Evolutionary conservation across 2,113 vertebrate genomes (phyloP), one percentile per base, ranked within the genome.

Genomic region (Phaetusa simplex): DNA sequence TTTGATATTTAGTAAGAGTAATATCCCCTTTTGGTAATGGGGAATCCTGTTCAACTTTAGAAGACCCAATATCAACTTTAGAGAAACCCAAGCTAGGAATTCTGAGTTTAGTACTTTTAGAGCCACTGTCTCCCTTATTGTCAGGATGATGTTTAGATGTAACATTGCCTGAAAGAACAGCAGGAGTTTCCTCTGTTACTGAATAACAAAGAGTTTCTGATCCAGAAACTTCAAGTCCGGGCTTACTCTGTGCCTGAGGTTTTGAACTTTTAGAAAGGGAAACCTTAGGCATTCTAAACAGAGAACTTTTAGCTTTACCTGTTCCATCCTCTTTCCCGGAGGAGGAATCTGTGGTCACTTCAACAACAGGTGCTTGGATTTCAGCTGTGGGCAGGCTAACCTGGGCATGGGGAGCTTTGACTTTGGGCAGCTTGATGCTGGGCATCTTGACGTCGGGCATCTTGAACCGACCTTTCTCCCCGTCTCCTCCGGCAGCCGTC

Each of bases 351-450:
- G 3, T 0, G 0, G 2, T 0, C 45, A 7, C 0, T 0, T 58
- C 53, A 11, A 1, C 3, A 4, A 0, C 0, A 0, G 43, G 1
- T 0, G 0, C 0, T 0, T 5, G 5, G 0, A 79, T 1, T 0
- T 83, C 30, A 0, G 4, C 3, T 0, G 0, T 11, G 20, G 71
- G 29, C 30, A 61, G n/a, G n/a, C 14, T 38, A 22, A 61, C n/a
- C 34, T 61, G n/a, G 6, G 22, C 22, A 13, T 61, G 59, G 15
- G 59, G 59, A 61, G n/a, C 13, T 61, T n/a, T 61, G 59, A 61
- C 58, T 61, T 61, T 61, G n/a, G 58, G 58, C 58, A 61, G 20
- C 56, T 58, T 56, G 55, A 32, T 30, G 30, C 55, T 56, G 55
- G 55, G 55, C 55, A 32, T 59, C 58, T 59, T 36, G 32, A 59